phyloP scores from a whole-genome alignment of 2,113 vertebrate genomes.

The Petrocephalus microphthalmus region DNA sequence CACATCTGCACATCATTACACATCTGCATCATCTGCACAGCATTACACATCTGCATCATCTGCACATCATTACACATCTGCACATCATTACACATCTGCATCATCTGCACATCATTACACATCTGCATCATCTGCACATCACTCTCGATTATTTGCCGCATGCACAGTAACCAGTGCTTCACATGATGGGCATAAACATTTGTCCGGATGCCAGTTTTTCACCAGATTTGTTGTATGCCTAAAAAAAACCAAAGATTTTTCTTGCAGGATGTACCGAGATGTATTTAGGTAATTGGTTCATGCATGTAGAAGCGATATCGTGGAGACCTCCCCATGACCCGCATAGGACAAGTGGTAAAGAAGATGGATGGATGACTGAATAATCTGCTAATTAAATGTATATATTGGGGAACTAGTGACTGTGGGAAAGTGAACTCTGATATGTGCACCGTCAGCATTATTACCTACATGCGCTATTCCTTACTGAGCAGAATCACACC shows the following conservation, averaged over 20 bases:
- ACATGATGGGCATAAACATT: too few species aligned
- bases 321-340: neutral
- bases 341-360: neutral
- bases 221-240: too few species aligned
- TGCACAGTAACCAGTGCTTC: too few species aligned
- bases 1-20: too few species aligned
- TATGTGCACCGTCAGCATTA: neutral
- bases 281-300: neutral
- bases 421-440: neutral
- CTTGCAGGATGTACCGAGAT: too few species aligned
- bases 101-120: too few species aligned
- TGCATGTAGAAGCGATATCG: neutral
- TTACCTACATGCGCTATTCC: neutral
- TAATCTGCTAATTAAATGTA: neutral
- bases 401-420: neutral
- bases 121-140: neutral
- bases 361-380: neutral
- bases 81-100: neutral
- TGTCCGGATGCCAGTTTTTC: too few species aligned
- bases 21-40: neutral
- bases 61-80: too few species aligned
- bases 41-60: neutral
- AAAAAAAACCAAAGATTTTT: too few species aligned
- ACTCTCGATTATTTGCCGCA: too few species aligned
- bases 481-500: neutral